Evolutionary conservation across 2,797 vertebrate genomes (phyloP).

Genomic region (Onychomys leucogaster): DNA sequence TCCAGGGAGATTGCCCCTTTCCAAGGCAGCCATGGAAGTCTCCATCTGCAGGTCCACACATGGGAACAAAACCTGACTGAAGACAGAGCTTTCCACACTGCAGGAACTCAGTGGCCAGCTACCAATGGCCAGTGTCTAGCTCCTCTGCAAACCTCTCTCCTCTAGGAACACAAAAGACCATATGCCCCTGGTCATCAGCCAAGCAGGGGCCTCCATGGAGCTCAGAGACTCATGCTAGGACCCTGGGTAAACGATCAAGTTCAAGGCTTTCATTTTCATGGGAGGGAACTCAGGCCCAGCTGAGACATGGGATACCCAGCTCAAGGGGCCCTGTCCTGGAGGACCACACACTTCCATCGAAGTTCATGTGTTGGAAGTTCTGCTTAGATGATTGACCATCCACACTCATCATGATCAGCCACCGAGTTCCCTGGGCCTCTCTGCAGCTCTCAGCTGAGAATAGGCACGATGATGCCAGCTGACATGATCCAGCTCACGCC

Average conservation of each 20-base stretch:
- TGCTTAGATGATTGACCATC: background rate
- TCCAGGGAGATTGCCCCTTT: background rate
- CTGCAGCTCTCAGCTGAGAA: background rate
- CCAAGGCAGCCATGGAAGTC: background rate
- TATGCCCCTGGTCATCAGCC: too few species aligned
- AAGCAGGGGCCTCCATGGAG: background rate
- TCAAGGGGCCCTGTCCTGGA: background rate
- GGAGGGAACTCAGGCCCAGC: background rate
- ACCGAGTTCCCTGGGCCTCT: background rate
- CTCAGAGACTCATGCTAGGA: background rate
- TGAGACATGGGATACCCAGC: background rate
- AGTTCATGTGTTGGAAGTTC: background rate
- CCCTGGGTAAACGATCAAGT: background rate
- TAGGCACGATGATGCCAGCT: background rate
- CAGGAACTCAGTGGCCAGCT: background rate
- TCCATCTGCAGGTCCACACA: background rate
- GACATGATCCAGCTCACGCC: background rate
- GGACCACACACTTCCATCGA: background rate
- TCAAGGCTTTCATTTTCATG: background rate
- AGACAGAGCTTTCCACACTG: background rate
- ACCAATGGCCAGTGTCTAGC: background rate
- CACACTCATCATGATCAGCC: background rate
- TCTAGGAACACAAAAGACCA: background rate
- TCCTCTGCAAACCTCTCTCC: background rate
- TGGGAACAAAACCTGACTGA: background rate